Conservation (phyloP, 1,140 invertebrate species). For the Araneus ventricosus region DNA sequence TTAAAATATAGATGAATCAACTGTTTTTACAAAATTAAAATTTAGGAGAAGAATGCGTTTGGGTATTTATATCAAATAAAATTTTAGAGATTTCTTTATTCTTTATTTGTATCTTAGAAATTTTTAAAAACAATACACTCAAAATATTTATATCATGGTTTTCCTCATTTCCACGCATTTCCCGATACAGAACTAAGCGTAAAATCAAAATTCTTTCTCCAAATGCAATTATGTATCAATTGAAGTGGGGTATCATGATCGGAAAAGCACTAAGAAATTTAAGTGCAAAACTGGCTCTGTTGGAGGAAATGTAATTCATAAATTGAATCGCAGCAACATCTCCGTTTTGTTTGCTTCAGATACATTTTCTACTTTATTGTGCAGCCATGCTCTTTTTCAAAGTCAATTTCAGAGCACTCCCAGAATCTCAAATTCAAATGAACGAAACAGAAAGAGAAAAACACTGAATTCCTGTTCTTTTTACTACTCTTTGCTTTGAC, state of each 20-base stretch:
- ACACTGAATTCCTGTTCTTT: neutral
- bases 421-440: slow-evolving; percentile 24
- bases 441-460: neutral
- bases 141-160: no score
- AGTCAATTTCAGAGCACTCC: slow-evolving; percentile 1
- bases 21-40: no score
- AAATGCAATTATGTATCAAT: neutral
- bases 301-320: neutral
- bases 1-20: no score
- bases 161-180: neutral
- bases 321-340: neutral
- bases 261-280: neutral
- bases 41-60: no score
- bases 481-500: neutral
- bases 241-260: neutral
- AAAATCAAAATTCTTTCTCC: neutral
- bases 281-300: neutral
- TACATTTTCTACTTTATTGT: slow-evolving; percentile 36
- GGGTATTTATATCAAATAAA: no score
- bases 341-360: neutral
- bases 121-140: no score
- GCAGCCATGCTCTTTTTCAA: slow-evolving; percentile 4
- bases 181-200: neutral
- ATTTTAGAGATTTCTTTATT: no score
- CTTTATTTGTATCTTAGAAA: no score